Base-by-base conservation (phyloP, 1,140 invertebrate species). In the Elymnias hypermnestra region DNA sequence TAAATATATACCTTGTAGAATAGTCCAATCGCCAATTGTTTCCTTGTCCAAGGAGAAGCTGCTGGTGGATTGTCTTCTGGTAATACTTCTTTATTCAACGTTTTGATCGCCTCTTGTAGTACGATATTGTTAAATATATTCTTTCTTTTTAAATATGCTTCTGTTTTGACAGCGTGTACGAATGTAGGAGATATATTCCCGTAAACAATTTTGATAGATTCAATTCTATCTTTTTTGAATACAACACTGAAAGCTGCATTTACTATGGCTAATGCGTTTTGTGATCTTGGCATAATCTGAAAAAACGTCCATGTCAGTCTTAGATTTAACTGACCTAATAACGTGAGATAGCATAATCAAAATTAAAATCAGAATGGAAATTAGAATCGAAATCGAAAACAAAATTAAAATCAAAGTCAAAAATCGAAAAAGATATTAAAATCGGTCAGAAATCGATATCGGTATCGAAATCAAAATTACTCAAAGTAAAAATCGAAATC, bases 191-290 rank as follows among this genome's bases (percentile, higher is more conserved):
- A 88, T 36, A 96, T 94, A 22, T 92, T 93, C 0, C 94, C 92
- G 56, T 88, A 92, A 5, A 91, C 88, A 38, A 89, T 82, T 3
- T 29, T 68, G 0, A 71, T 70, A 4, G 56, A 49, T 33, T 61
- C 48, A 3, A 38, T 37, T n/a, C 89, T 84, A 2, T 14, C 13
- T 51, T 48, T 12, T 45, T 26, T 5, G 17, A 31, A 23, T 90
- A 79, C 0, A 93, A 53, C 75, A 0, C 92, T 83, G 62, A 96
- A 95, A 4, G 91, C 94, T 14, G 92, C 92, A 67, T 95, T 95
- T 0, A 96, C 92, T 47, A 93, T 90, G 0, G 94, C 94, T 68
- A 95, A 90, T 0, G 94, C 90, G 69, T 96, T 96, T 85, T 94
- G 93, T 14, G 90, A 90, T 60, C 94, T 83, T 0, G 92, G 90